These are phyloP conservation scores for Anthophora plumipes DNA, from an alignment of 2,888 invertebrate genomes.

Conservation along the genomic window DNA sequence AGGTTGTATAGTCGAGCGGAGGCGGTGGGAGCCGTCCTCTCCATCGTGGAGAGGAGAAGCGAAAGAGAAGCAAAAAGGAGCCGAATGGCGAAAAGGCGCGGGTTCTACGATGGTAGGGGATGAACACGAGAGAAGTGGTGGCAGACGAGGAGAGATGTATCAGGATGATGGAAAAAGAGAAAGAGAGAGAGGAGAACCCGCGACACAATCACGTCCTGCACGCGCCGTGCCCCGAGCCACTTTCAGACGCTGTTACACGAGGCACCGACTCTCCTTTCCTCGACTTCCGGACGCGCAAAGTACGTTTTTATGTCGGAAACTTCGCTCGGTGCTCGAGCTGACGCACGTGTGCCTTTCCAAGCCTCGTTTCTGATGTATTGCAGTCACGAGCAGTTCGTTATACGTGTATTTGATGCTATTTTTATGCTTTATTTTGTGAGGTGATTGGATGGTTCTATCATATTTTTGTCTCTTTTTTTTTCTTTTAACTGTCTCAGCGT, in stretches of 20 bases:
- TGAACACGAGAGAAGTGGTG: conserved; percentile 63
- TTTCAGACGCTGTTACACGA: conserved; percentile 81
- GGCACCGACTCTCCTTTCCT: conserved; percentile 56
- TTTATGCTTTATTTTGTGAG: background rate
- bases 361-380: background rate
- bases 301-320: conserved; percentile 45
- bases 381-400: background rate
- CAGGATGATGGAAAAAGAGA: conserved; percentile 17
- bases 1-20: conserved; percentile 77
- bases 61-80: conserved; percentile 66
- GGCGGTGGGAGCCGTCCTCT: conserved; percentile 81
- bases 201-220: conserved; percentile 84
- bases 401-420: background rate
- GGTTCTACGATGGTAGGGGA: conserved; percentile 63
- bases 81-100: conserved; percentile 69
- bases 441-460: background rate
- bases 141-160: conserved; percentile 55
- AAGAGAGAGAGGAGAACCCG: conserved; percentile 57
- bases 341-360: background rate
- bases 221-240: conserved; percentile 83
- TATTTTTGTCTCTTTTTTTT: too few relatives aligned
- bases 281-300: conserved; percentile 46
- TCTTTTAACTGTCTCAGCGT: background rate
- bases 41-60: conserved; percentile 70
- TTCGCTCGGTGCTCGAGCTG: background rate